Evolutionary conservation across 2,113 vertebrate species (phyloP), one percentile per base, ranked within the genome.

Genomic region (Camelus bactrianus): DNA sequence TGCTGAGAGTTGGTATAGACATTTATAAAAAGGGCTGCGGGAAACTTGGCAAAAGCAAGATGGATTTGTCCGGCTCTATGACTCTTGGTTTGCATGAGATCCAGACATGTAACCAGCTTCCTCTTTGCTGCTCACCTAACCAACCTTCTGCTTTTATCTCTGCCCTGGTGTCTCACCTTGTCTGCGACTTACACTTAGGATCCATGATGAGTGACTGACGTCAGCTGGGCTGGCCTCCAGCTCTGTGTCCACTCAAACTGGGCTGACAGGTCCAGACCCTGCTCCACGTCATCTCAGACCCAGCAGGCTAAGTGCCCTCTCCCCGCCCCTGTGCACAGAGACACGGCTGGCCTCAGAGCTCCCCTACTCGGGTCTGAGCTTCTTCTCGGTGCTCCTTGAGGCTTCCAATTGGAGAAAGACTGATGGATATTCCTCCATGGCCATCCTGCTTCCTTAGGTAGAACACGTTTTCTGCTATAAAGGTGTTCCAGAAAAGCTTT

Each of bases 401-500:
- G 22, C 70, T 14, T 73, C 32, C 2, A 15, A 0, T 0, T 3
- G 19, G 46, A 22, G 56, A 58, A 77, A 16, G 22, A 42, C 48
- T 20, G 42, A 24, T 50, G 50, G 38, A 24, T 19, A 28, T 30
- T 30, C 19, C 46, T 13, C 16, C 22, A 0, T 2, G 8, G 8
- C 32, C 24, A 48, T 91, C 81, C 52, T 1, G 15, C 76, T 92
- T 83, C 48, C 56, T 46, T 6, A 11, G 22, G 54, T 30, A 56
- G 76, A n/a, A 58, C 9, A 56, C 19, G 1, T 14, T 73, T 83
- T 76, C 90, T 81, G 48, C 30, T 60, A 38, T 70, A 83, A 79
- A 89, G 58, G 60, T 52, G n/a, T 50, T 84, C 30, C 19, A 67
- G n/a, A 85, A 96, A 94, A 87, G 17, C 35, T 95, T 46, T 77